These are phyloP conservation scores for Laupala kohalensis DNA, from an alignment of 1,140 invertebrate species.

Conservation along the genomic window DNA sequence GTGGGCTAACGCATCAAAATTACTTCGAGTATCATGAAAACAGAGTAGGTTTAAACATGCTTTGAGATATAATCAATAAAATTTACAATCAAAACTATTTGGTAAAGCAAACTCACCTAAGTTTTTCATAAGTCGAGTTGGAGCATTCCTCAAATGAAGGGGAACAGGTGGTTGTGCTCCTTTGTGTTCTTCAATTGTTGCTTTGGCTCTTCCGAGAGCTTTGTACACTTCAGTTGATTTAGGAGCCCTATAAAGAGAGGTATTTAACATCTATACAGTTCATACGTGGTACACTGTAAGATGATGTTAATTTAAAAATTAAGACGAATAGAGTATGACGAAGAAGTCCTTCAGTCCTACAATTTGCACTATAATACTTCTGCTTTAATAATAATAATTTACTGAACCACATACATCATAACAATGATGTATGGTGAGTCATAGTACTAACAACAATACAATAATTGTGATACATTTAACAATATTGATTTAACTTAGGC, in stretches of 20 bases:
- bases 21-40: no score
- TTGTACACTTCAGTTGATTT: constrained; percentile 59
- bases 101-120: constrained; percentile 37
- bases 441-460: no score
- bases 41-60: no score
- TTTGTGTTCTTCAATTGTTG: constrained; percentile 42
- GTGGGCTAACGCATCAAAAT: no score
- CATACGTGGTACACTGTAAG: no score
- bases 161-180: constrained; percentile 59
- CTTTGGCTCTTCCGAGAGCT: constrained; percentile 48
- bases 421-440: no score
- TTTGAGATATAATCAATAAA: neutral
- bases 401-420: no score
- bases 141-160: constrained; percentile 62
- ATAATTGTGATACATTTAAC: no score
- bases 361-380: neutral
- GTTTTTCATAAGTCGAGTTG: constrained; percentile 64
- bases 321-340: neutral
- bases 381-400: no score
- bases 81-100: neutral
- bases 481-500: no score
- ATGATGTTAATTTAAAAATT: no score
- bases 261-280: no score
- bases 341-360: neutral
- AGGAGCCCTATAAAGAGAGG: constrained; percentile 35